Evolutionary conservation across 2,797 vertebrate species (phyloP), one percentile per base, ranked within the genome.

Genomic region (Chloroceryle amazona): DNA sequence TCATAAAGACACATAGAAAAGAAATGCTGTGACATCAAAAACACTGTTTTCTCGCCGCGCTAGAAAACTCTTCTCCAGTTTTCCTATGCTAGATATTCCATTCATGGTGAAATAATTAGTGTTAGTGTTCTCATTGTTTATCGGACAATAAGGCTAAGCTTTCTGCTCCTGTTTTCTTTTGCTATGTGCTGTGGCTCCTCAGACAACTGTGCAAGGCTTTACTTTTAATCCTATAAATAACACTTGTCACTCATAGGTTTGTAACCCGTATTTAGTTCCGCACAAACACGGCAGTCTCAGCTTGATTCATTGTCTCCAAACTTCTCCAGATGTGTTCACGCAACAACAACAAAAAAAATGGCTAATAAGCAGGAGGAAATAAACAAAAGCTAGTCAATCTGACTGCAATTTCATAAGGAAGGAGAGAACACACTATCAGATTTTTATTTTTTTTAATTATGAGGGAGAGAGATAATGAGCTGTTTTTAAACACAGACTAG

Each of bases 221-320:
- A 95, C 97, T 97, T 97, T 96, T 90, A 95, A 97, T 97, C 96
- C 97, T 97, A 98, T 98, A 98, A 98, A 98, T 98, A 98, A 97
- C 97, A 97, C 98, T 97, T 98, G 97, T 96, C 97, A 97, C 96
- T 97, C 96, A 92, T 87, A 81, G 96, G 96, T 97, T 98, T 95
- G 96, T 89, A 96, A 98, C 97, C 97, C 97, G 96, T 96, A 98
- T 98, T 98, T 97, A 98, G 96, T 94, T 97, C 96, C 81, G 71
- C 79, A 62, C 65, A 91, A 81, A 95, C 95, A 92, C 75, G 91
- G 94, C 96, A 80, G 94, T 90, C 97, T 97, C 96, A 96, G 95
- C 97, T 96, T 90, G 96, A 97, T 96, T 95, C 95, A 93, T 74
- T 84, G 94, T 92, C 91, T 29, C 4, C 93, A 91, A 96, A 96